Evolutionary conservation across 2,113 vertebrate species (phyloP), one percentile per base, ranked within the genome.

Genomic region (Spheniscus mendiculus): DNA sequence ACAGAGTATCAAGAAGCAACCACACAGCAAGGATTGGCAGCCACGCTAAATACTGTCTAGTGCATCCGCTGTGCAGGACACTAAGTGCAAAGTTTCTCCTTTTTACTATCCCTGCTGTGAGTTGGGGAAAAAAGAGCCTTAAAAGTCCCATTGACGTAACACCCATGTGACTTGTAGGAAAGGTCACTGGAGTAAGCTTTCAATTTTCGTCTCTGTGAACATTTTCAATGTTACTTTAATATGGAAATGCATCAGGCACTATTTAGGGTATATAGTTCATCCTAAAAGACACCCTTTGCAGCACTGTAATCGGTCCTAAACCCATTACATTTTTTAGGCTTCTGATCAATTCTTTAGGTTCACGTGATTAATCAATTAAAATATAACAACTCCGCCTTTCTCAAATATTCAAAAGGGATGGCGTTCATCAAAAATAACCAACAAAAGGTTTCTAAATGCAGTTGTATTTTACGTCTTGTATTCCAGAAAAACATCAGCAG

Each of bases 81-180:
- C 30, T 15, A 56, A 87, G 83, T 26, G 45, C 16, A 49, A 86
- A 85, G 49, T n/a, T 94, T 66, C 65, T 94, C 26, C 72, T 67
- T 72, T 77, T 89, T 22, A 52, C 53, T 62, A 25, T 19, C 44
- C 47, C 70, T 83, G 36, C 53, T n/a, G 19, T 0, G 0, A 89
- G 25, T 0, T 18, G 14, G 18, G 56, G 17, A 36, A 38, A 58
- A 87, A 52, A 71, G 45, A 89, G 52, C 70, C 25, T 2, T 11
- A 34, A 74, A 32, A 67, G 36, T 67, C 72, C 40, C 32, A 62
- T 4, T 25, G 15, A 87, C 2, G 18, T 56, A 94, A 79, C 12
- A 78, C 12, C 83, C 93, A 91, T 27, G 61, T 93, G 96, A 97
- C 70, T 83, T 83, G 29, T 49, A 84, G 34, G 36, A 95, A 96